phyloP scores from a whole-genome alignment of 2,113 vertebrate genomes.

The Dicentrarchus labrax region DNA sequence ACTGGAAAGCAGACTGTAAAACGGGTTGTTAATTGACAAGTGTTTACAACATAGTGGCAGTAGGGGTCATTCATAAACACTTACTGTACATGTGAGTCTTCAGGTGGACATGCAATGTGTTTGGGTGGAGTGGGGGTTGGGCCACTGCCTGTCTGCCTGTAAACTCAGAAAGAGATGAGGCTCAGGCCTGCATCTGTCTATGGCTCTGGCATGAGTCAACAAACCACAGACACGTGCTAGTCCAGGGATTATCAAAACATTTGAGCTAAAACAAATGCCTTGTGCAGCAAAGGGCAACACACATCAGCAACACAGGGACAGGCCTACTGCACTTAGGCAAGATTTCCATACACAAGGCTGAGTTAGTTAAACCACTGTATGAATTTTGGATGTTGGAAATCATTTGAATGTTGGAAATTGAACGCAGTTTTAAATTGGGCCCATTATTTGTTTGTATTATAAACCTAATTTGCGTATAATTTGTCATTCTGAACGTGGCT shows the following conservation, averaged over 20 bases:
- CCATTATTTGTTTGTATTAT: not conserved
- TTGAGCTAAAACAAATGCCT: slow-evolving; percentile 67
- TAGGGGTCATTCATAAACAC: slow-evolving; percentile 52
- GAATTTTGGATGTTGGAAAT: not conserved
- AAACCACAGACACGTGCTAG: slow-evolving; percentile 79
- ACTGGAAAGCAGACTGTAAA: slow-evolving; percentile 34
- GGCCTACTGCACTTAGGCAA: slow-evolving; percentile 1
- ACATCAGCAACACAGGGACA: slow-evolving; percentile 3
- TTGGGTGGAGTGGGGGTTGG: slow-evolving; percentile 61
- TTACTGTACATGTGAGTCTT: slow-evolving; percentile 68
- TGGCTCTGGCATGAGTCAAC: slow-evolving; percentile 76
- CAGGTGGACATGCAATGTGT: slow-evolving; percentile 77
- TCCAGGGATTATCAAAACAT: slow-evolving; percentile 75
- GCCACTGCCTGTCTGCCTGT: slow-evolving; percentile 35
- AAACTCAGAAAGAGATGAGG: slow-evolving; percentile 68
- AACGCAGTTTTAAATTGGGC: not conserved
- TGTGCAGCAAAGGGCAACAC: slow-evolving; percentile 51
- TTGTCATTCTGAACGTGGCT: not conserved
- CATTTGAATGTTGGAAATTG: not conserved
- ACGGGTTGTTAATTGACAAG: slow-evolving; percentile 45
- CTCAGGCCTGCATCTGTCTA: slow-evolving; percentile 61
- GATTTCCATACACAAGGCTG: slow-evolving; percentile 6
- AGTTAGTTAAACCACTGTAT: not conserved
- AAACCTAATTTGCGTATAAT: not conserved
- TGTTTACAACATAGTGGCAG: slow-evolving; percentile 35